Base-by-base conservation (phyloP, 2,113 vertebrate species). In the Lethenteron camtschaticum region DNA sequence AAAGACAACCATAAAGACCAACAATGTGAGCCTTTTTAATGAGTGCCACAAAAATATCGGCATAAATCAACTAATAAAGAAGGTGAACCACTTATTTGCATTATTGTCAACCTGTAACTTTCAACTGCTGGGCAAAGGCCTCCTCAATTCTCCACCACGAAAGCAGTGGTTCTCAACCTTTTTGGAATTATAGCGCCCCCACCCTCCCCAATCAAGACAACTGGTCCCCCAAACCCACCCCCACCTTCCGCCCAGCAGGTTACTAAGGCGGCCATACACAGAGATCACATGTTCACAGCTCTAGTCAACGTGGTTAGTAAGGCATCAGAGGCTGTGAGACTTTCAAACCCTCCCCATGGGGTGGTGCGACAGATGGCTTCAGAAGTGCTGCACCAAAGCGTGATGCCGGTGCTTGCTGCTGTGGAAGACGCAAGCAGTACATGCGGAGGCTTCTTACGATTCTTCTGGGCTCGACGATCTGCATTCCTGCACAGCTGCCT, bases 401-500 rank as follows among this genome's bases (percentile, higher is more conserved):
- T 4, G 13, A 56, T 11, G 10, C 41, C 20, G 12, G 56, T 55
- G 56, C 24, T n/a, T 16, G 56, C 11, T 20, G 63, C 10, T 12
- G 41, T 11, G 10, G 10, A 68, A 56, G 4, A 63, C 3, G 20
- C 13, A 11, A 71, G 55, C 57, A n/a, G 60, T 56, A 56, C 5
- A 18, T 41, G 63, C 71, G 66, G 80, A 41, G 41, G 41, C 41
- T 41, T 41, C 89, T 57, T 81, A 97, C 94, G 84, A 82, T 1
- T 82, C 79, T 79, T 96, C 90, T 73, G 95, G 86, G 10, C 81
- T 78, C 1, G 85, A 82, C 73, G 85, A 83, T 75, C 86, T 86
- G 77, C 92, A 99, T 75, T 99, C 92, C 73, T 91, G 88, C 10
- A 96, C 80, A 0, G 94, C 92, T 18, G 72, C 75, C 75, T 96